phyloP scores from a whole-genome alignment of 2,888 invertebrate species.

The Bibio marci region DNA sequence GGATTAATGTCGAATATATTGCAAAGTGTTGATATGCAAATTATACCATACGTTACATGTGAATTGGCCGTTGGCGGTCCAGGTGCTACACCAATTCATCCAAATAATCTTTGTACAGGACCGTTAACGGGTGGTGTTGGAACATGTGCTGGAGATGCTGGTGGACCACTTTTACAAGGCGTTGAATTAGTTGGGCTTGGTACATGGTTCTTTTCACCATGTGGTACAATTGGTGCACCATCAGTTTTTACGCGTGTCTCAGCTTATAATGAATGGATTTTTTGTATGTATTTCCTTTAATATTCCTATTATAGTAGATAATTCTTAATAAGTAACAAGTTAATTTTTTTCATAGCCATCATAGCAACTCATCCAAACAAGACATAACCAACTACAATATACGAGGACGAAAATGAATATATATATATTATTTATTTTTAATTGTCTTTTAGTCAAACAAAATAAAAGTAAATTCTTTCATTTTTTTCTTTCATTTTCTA shows the following conservation, averaged over 20 bases:
- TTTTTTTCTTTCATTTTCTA: too few species aligned
- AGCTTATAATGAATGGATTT: slow-evolving; percentile 27
- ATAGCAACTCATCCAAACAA: background rate
- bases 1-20: slow-evolving; percentile 22
- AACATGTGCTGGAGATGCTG: slow-evolving; percentile 16
- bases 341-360: slow-evolving; percentile 3
- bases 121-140: slow-evolving; percentile 19
- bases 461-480: too few species aligned
- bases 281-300: background rate
- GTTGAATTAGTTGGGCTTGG: slow-evolving; percentile 29
- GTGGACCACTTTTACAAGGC: slow-evolving; percentile 3
- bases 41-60: slow-evolving; percentile 20
- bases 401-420: too few species aligned
- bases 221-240: slow-evolving; percentile 25
- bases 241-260: slow-evolving; percentile 31
- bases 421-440: too few species aligned
- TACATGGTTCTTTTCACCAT: slow-evolving; percentile 34
- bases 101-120: slow-evolving; percentile 22
- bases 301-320: background rate
- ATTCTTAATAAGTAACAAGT: background rate
- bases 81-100: background rate
- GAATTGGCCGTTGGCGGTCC: slow-evolving; percentile 13
- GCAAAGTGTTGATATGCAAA: slow-evolving; percentile 21
- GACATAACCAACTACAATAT: too few species aligned
- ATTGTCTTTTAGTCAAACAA: too few species aligned